Evolutionary conservation across 2,113 vertebrate species (phyloP), one percentile per base, ranked within the genome.

Genomic region (Nothocercus nigrocapillus): DNA sequence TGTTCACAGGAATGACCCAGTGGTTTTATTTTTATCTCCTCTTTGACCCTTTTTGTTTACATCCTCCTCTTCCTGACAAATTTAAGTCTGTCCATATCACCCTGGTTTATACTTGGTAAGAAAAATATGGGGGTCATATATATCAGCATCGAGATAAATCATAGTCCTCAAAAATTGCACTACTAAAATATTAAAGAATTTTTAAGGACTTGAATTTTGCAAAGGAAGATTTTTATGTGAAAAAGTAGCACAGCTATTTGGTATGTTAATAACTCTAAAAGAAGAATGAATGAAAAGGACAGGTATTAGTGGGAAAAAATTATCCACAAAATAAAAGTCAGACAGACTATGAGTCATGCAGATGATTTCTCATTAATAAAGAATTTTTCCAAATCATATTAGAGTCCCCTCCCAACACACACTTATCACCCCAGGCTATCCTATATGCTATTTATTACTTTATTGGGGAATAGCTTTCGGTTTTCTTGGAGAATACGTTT

Each of bases 301-400:
- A 96, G 67, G 69, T 94, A 94, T 97, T 96, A 96, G 95, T 85
- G 81, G 75, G 96, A 97, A 94, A 95, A 95, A 95, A 82, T 77
- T 34, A 96, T 96, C 80, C 92, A 67, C 66, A 94, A 97, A 95
- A 95, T 85, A 85, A 96, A 97, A 96, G 89, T 94, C 91, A 85
- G 92, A 63, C 87, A 95, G 83, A 82, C 62, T 81, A 83, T 89
- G 66, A 96, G 28, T 97, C 96, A 97, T 74, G 70, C 22, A 97
- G 90, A 93, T 82, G 85, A 88, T 70, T 96, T 96, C 88, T 96
- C 85, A 91, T 95, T 96, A 97, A 76, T 12, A 82, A 25, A 32
- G 36, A 93, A 76, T 80, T 96, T 95, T 90, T 94, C 63, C 53
- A 76, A 91, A 79, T 91, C 61, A n/a, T 68, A 4, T 81, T 91